phyloP scores from a whole-genome alignment of 2,113 vertebrate genomes.

The Climacteris rufus region DNA sequence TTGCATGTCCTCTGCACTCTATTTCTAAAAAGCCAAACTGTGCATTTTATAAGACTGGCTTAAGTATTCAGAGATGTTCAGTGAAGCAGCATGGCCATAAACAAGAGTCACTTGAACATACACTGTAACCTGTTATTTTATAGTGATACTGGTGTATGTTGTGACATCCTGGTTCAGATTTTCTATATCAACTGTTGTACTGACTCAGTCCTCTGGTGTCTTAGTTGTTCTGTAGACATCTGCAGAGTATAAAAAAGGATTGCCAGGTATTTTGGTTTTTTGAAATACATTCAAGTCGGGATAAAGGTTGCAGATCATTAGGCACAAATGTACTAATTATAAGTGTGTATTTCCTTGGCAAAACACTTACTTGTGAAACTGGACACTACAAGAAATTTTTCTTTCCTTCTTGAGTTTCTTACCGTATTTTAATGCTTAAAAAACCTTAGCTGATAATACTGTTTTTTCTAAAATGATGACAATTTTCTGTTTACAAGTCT shows the following conservation, averaged over 20 bases:
- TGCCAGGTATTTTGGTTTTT: background rate
- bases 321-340: background rate
- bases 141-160: background rate
- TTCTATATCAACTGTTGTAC: background rate
- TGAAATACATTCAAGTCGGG: background rate
- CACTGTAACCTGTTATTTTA: background rate
- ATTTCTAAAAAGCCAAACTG: background rate
- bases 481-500: background rate
- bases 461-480: background rate
- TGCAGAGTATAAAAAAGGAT: background rate
- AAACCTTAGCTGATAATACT: background rate
- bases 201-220: background rate
- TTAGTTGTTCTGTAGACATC: background rate
- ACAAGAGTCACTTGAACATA: background rate
- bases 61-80: background rate
- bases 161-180: background rate
- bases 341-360: background rate
- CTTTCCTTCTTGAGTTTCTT: background rate
- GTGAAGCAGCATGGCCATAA: background rate
- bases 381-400: background rate
- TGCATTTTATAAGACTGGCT: background rate
- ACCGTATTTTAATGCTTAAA: background rate
- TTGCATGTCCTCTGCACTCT: fast-evolving
- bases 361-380: background rate
- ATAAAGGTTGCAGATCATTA: background rate